Conservation (phyloP, 2,888 invertebrate genomes). For the Acronicta leporina region DNA sequence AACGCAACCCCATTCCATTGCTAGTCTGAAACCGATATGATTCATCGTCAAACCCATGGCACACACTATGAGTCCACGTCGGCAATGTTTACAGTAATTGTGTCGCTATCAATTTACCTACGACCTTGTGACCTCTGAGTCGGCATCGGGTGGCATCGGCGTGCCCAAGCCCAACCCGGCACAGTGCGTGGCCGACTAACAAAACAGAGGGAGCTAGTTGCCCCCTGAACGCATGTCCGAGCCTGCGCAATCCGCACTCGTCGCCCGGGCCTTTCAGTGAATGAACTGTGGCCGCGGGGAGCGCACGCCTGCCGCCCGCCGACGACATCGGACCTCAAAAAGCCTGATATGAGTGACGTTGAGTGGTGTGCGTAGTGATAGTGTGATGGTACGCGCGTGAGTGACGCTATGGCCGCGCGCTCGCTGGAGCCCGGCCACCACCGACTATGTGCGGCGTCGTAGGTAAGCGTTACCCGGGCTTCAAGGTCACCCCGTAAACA, state of each 20-base stretch:
- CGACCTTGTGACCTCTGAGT: constrained; percentile 86
- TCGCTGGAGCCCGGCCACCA: constrained; percentile 78
- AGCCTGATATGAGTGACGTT: constrained; percentile 76
- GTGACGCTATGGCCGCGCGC: constrained; percentile 82
- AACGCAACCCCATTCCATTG: not conserved
- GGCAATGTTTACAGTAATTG: constrained; percentile 65
- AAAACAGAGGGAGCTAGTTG: constrained; percentile 77
- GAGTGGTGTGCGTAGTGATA: constrained; percentile 68
- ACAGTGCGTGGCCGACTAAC: constrained; percentile 73
- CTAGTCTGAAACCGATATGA: constrained; percentile 26
- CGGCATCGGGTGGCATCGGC: constrained; percentile 60
- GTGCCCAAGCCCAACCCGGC: constrained; percentile 70
- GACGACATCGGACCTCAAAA: constrained; percentile 52
- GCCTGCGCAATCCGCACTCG: constrained; percentile 75
- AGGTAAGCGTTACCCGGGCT: constrained; percentile 73
- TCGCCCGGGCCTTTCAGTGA: constrained; percentile 85
- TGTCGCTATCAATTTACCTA: constrained; percentile 67
- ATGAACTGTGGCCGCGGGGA: constrained; percentile 72
- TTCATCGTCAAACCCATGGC: constrained; percentile 21
- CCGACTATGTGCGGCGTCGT: constrained; percentile 81
- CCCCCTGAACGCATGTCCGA: constrained; percentile 77
- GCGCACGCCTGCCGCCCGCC: constrained; percentile 66
- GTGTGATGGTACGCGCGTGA: constrained; percentile 78
- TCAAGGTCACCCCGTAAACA: constrained; percentile 81
- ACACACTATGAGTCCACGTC: constrained; percentile 26